Base-by-base conservation (phyloP, 1,140 invertebrate species). In the Lordiphosa stackelbergi region DNA sequence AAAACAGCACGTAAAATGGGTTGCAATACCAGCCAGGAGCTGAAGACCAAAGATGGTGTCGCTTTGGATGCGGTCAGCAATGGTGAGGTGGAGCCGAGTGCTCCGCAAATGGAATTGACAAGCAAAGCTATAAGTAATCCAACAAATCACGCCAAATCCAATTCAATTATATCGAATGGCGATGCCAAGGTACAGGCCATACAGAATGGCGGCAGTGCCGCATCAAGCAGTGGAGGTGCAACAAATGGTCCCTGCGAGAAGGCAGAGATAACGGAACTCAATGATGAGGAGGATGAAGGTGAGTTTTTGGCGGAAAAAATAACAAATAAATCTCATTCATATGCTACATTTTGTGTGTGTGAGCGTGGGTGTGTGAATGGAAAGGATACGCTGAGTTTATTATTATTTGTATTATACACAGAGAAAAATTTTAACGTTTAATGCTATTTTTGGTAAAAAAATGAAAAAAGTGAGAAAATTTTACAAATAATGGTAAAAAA, bases 1-100 rank as follows among this genome's bases (percentile, higher is more conserved):
- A 48, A 49, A 46, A 56, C 35, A 36, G 13, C 40, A 43, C 31
- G 54, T 34, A 59, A 42, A 60, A 86, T 86, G 85, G 85, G 85
- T 69, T 86, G 85, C 73, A 86, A 86, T 47, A 86, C 85, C 41
- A 86, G 85, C 69, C 85, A 86, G 57, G 85, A 86, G 70, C 68
- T 86, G 45, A 86, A 86, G 55, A 86, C 85, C 47, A 86, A 86
- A 72, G 85, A 86, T 53, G 85, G 75, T 49, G 51, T 48, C 47
- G 77, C 75, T 41, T 48, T 81, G 42, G 75, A 81, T 62, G 75
- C 77, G 59, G 75, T 77, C 58, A 81, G 75, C 64, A 79, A 75
- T 47, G 72, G 68, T n/a, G 78, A 83, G 8, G 47, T 55, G 34
- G 78, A 84, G 41, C 78, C 73, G 2, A 78, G 75, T 55, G 73